Percentiles rank a stretch among this genome's conserved stretches.
Conservation (phyloP, 2,888 invertebrate species). For the Encarsia formosa region DNA sequence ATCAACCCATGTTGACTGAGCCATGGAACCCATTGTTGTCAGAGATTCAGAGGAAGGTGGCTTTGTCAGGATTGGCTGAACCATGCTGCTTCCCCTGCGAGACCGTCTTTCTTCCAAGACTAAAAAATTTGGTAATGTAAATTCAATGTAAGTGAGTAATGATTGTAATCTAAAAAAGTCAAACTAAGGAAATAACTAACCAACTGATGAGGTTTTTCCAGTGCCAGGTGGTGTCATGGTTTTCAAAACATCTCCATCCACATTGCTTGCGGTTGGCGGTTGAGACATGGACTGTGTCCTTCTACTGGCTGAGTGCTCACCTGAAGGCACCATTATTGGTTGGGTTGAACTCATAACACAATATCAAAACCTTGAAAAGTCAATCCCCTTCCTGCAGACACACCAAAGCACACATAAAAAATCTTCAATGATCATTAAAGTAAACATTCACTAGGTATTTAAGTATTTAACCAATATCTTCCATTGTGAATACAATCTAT, state of each 20-base stretch:
- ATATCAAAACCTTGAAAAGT: no score
- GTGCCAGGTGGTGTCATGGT: conserved; percentile 25
- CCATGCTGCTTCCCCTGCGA: conserved; percentile 43
- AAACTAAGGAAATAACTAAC: neutral
- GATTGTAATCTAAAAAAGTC: neutral
- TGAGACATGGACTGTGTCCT: conserved; percentile 26
- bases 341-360: no score
- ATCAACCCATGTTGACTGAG: conserved; percentile 5
- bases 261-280: conserved; percentile 5
- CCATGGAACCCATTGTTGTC: conserved; percentile 16
- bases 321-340: conserved; percentile 45
- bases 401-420: no score
- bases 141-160: neutral
- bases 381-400: no score
- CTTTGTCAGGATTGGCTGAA: conserved; percentile 42
- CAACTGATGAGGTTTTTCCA: conserved; percentile 17
- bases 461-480: no score
- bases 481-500: no score
- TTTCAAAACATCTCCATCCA: conserved; percentile 10
- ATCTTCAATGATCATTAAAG: no score
- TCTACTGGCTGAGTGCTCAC: conserved; percentile 10
- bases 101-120: conserved; percentile 41
- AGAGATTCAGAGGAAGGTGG: conserved; percentile 49
- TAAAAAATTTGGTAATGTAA: neutral
- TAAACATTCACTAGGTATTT: no score